Evolutionary conservation across 2,888 invertebrate species (phyloP).

Genomic region (Smittia aterrima): DNA sequence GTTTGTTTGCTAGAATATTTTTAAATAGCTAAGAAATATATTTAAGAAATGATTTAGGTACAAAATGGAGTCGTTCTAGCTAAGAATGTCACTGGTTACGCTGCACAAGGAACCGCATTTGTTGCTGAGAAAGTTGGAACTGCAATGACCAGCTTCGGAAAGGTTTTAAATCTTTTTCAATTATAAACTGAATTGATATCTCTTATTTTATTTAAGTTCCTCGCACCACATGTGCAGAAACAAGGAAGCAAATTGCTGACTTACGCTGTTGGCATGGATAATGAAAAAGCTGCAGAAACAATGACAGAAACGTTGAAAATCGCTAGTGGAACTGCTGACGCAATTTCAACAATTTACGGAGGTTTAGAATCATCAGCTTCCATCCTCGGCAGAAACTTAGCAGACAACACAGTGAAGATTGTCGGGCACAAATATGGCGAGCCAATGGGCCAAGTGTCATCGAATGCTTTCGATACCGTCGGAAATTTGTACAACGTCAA

Average conservation of each 20-base stretch:
- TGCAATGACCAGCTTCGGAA: slow-evolving; percentile 66
- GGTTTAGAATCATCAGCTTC: slow-evolving; percentile 69
- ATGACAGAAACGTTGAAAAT: slow-evolving; percentile 62
- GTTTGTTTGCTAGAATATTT: slow-evolving; percentile 43
- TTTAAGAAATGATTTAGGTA: background rate
- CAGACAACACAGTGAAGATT: slow-evolving; percentile 71
- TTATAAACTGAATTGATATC: too few species aligned
- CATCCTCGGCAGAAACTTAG: slow-evolving; percentile 62
- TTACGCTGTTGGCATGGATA: slow-evolving; percentile 58
- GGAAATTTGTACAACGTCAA: slow-evolving; percentile 68
- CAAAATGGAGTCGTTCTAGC: slow-evolving; percentile 56
- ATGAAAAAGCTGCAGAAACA: slow-evolving; percentile 58
- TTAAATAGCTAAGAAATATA: slow-evolving; percentile 46
- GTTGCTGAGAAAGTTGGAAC: slow-evolving; percentile 61
- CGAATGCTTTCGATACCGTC: slow-evolving; percentile 65
- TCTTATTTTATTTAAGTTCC: too few species aligned
- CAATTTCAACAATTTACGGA: slow-evolving; percentile 67
- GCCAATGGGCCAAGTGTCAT: slow-evolving; percentile 64
- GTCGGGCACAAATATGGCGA: slow-evolving; percentile 72
- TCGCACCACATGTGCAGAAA: slow-evolving; percentile 67
- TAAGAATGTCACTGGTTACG: slow-evolving; percentile 64
- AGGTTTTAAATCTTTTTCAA: too few species aligned
- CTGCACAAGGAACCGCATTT: slow-evolving; percentile 56
- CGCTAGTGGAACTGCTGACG: slow-evolving; percentile 69
- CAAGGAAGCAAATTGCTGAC: slow-evolving; percentile 62